Evolutionary conservation across 2,113 vertebrate genomes (phyloP), one percentile per base, ranked within the genome.

Genomic region (Forbesichthys agassizii): DNA sequence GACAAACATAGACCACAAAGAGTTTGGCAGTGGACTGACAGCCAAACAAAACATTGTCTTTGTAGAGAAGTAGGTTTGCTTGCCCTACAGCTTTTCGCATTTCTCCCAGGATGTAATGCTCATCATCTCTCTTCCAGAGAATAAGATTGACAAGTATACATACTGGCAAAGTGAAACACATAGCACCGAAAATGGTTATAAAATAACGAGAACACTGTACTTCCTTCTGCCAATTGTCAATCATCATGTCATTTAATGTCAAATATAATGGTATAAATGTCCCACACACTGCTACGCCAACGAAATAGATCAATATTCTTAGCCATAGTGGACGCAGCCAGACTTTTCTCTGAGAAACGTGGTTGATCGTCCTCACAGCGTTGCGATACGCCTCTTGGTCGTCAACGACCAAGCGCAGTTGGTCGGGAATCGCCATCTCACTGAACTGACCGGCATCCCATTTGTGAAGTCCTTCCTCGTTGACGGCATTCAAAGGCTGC

Each of bases 401-500:
- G 49, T 84, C 74, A 18, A 85, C 27, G 61, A 92, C 73, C 66
- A 76, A 66, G 3, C 71, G 79, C 59, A 91, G 58, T 27, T 84
- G 77, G 36, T 90, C 89, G 0, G 87, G 89, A 1, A 91, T 48
- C 5, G 48, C 74, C 71, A 80, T 80, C 20, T 88, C 83, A 64
- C 85, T 88, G 72, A 90, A 89, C 13, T 16, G 69, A 7, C 86
- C 85, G 46, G 61, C 68, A 49, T 76, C 75, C 86, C 85, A 87
- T 0, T 33, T 69, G 12, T 62, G 14, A 57, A 91, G 68, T 0
- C 4, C 33, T 16, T 86, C 83, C 11, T 77, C 73, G 61, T 91
- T 85, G 52, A 83, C 64, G 8, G 87, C 84, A 52, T 48, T 54
- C 55, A 90, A 36, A 8, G 76, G 69, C 70, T 85, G 68, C 53